Percentiles rank a stretch among this genome's conserved stretches.
These are phyloP conservation scores for Pionites leucogaster DNA, from an alignment of 2,113 vertebrate genomes.

Conservation along the genomic window DNA sequence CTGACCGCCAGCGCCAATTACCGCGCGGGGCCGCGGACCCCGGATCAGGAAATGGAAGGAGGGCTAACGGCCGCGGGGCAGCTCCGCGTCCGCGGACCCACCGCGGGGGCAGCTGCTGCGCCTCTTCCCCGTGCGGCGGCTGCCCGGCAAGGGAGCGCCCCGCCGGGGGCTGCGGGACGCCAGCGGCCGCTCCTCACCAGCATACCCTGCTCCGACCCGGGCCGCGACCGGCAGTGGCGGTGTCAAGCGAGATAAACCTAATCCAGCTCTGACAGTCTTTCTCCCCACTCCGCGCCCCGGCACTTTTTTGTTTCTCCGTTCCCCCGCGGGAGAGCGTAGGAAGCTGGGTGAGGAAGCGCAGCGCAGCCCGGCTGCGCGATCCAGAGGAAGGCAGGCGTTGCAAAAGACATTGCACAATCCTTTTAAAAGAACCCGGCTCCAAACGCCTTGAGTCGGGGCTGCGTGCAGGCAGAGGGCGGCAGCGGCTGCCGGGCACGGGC, in stretches of 20 bases:
- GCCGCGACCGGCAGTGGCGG: not conserved
- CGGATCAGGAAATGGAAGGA: conserved; percentile 83
- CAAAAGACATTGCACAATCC: conserved; percentile 23
- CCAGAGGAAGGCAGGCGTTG: not conserved
- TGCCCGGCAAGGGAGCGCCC: not conserved
- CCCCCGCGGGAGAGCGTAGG: not conserved
- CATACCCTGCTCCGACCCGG: not conserved
- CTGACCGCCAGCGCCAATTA: conserved; percentile 73
- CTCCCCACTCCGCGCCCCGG: not conserved
- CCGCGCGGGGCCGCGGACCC: conserved; percentile 72
- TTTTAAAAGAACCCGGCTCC: not conserved
- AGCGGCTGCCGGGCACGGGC: not conserved
- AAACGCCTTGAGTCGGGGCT: not conserved
- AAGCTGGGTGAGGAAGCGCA: not conserved
- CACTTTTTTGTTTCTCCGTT: not conserved
- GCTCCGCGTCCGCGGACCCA: not conserved
- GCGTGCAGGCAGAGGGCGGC: conserved; percentile 42
- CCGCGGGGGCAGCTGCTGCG: not conserved
- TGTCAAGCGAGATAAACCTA: conserved; percentile 5
- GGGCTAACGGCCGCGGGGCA: not conserved
- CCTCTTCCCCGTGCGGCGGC: not conserved
- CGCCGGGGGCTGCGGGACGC: not conserved
- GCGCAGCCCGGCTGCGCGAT: not conserved
- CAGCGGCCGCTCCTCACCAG: not conserved
- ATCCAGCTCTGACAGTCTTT: not conserved